phyloP scores from a whole-genome alignment of 1,140 invertebrate genomes.

The Sweltsa coloradensis region DNA sequence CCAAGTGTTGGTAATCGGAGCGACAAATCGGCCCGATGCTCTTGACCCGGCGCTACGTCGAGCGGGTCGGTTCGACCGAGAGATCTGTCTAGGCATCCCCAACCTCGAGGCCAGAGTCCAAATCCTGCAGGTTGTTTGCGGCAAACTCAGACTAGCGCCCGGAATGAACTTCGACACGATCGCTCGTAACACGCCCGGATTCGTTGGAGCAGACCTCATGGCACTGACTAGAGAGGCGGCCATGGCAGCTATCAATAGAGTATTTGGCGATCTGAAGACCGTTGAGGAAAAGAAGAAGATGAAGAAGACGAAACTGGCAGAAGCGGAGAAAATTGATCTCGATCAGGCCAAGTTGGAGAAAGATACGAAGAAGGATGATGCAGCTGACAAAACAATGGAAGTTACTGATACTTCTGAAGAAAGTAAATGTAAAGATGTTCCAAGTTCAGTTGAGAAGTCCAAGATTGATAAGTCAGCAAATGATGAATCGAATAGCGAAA shows the following conservation, averaged over 20 bases:
- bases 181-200: constrained; percentile 85
- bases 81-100: constrained; percentile 89
- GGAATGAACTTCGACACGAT: constrained; percentile 59
- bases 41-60: constrained; percentile 86
- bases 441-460: background rate
- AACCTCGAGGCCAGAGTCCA: constrained; percentile 63
- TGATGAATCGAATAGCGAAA: constrained; percentile 20
- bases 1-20: constrained; percentile 80
- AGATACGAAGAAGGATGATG: constrained; percentile 9
- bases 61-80: constrained; percentile 84
- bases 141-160: constrained; percentile 48
- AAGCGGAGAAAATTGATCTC: constrained; percentile 18
- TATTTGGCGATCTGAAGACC: constrained; percentile 7
- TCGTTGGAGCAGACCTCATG: constrained; percentile 88
- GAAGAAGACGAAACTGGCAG: constrained; percentile 1
- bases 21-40: constrained; percentile 86
- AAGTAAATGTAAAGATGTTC: background rate
- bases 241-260: constrained; percentile 56
- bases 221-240: constrained; percentile 78
- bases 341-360: constrained; percentile 19
- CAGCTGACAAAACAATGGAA: constrained; percentile 11
- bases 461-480: constrained; percentile 20
- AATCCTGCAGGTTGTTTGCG: constrained; percentile 60
- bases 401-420: constrained; percentile 13
- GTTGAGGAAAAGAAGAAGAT: constrained; percentile 11